phyloP scores from a whole-genome alignment of 1,140 invertebrate genomes.

The Anastrepha obliqua region DNA sequence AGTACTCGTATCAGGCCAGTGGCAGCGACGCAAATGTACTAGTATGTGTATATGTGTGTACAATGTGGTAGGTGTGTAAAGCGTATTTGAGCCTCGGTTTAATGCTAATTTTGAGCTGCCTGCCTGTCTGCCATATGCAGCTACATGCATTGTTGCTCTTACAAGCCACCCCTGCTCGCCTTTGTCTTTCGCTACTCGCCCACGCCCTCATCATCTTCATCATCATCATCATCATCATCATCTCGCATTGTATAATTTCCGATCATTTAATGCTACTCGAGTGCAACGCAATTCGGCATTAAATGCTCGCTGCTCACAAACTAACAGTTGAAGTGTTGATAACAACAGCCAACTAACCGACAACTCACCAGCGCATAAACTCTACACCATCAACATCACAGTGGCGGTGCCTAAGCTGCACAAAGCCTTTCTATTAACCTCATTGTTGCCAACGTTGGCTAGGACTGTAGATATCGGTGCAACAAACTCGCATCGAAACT shows the following conservation, averaged over 20 bases:
- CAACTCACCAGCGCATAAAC: not conserved
- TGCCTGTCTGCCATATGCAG: not conserved
- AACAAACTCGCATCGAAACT: not conserved
- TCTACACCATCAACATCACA: not conserved
- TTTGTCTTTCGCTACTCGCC: not conserved
- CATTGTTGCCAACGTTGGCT: not conserved
- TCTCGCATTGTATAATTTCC: constrained; percentile 10
- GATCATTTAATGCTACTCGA: constrained; percentile 44
- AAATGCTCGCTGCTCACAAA: constrained; percentile 36
- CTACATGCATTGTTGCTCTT: not conserved
- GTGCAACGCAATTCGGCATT: not conserved
- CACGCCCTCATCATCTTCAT: not conserved
- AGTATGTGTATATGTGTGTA: constrained; percentile 4
- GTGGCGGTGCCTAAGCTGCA: not conserved
- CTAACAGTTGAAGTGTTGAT: constrained; percentile 49
- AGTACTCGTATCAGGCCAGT: not conserved
- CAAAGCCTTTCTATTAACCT: constrained; percentile 4
- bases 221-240: not conserved
- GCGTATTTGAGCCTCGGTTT: not conserved
- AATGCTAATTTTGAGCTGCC: constrained; percentile 25
- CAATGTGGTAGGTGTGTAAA: no score
- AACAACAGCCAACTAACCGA: constrained; percentile 27
- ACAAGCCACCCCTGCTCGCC: not conserved
- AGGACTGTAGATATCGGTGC: not conserved
- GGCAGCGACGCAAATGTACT: not conserved